A percentile compares a stretch with the other conserved stretches of the same genome.
These are phyloP conservation scores for Ceyx erithaca DNA, from an alignment of 2,797 vertebrate species.

Conservation along the genomic window DNA sequence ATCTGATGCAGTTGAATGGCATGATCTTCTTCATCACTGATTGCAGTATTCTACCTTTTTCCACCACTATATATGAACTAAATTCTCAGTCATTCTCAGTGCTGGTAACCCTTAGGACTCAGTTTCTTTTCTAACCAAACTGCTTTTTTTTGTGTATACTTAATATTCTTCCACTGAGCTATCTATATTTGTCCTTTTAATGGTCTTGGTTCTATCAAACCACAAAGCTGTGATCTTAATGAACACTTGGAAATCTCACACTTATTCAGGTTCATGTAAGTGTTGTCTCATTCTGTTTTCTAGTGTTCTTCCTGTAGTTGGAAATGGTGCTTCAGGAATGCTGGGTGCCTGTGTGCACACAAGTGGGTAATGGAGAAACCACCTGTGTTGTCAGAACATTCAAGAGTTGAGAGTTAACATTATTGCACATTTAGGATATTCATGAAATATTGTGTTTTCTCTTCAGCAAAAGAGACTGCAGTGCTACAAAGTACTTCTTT, in stretches of 20 bases:
- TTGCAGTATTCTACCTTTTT: background rate
- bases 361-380: background rate
- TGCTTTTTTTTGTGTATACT: background rate
- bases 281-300: background rate
- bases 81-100: background rate
- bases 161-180: background rate
- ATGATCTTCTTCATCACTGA: background rate
- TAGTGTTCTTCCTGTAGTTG: background rate
- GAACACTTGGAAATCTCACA: background rate
- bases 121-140: background rate
- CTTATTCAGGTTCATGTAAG: background rate
- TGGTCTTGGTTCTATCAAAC: background rate
- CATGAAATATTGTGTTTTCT: background rate
- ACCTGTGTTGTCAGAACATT: background rate
- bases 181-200: background rate
- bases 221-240: background rate
- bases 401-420: background rate
- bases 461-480: background rate
- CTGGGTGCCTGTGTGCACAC: accelerated
- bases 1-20: background rate
- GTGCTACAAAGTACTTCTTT: background rate
- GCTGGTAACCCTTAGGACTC: background rate
- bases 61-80: background rate
- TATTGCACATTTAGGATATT: background rate
- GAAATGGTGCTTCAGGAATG: background rate